Conservation (phyloP, 2,113 vertebrate genomes). For the Ciconia maguari region DNA sequence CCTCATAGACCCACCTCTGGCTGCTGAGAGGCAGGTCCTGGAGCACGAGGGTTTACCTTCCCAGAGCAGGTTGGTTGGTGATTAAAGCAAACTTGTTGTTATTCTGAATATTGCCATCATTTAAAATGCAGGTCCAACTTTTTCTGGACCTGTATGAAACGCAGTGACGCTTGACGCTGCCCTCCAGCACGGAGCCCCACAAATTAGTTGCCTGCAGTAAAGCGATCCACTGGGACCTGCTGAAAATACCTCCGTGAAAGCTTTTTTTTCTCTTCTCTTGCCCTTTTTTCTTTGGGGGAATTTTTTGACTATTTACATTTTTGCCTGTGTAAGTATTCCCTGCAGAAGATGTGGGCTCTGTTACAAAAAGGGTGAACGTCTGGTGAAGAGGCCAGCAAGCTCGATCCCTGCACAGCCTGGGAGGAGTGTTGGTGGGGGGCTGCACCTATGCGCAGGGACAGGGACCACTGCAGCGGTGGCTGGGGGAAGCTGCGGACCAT, state of each 20-base stretch:
- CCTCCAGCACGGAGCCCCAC: not conserved
- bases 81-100: not conserved
- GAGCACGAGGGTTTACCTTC: not conserved
- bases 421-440: not conserved
- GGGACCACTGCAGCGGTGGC: fast-evolving
- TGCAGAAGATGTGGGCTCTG: not conserved
- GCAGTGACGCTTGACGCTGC: not conserved
- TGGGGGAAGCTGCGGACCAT: not conserved
- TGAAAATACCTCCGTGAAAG: not conserved
- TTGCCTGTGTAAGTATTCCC: not conserved
- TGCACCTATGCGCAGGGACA: not conserved
- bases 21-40: not conserved
- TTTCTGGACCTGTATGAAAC: not conserved
- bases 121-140: not conserved
- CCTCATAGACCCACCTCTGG: not conserved
- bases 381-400: not conserved
- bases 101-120: not conserved
- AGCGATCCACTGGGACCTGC: not conserved
- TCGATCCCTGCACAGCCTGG: not conserved
- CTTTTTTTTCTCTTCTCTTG: not conserved
- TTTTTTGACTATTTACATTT: not conserved
- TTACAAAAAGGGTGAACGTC: not conserved
- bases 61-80: not conserved
- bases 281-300: not conserved
- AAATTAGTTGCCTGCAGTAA: not conserved